Evolutionary conservation across 2,113 vertebrate species (phyloP).

Genomic region (Grantiella picta): DNA sequence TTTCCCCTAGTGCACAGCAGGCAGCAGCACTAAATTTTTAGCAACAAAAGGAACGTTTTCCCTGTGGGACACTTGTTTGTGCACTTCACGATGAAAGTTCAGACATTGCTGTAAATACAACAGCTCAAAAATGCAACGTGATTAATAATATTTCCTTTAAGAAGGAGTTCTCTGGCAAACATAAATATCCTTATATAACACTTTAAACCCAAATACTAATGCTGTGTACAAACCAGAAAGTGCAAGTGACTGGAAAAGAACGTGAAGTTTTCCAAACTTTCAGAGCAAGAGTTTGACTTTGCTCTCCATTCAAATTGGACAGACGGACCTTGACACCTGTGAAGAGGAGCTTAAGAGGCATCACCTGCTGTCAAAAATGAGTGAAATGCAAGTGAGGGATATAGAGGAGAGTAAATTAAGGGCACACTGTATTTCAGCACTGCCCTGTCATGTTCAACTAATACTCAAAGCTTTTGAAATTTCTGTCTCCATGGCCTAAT

Average conservation of each 20-base stretch:
- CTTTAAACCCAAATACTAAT: neutral
- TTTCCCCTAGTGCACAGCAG: neutral
- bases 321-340: neutral
- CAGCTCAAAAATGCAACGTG: neutral
- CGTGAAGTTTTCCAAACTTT: neutral
- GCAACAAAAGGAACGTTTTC: neutral
- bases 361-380: neutral
- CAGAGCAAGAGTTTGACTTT: no score
- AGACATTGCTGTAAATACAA: neutral
- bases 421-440: neutral
- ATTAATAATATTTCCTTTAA: neutral
- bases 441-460: neutral
- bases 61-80: neutral
- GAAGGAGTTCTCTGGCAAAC: neutral
- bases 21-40: neutral
- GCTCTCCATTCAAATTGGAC: rapidly evolving
- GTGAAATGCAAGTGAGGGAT: neutral
- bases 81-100: neutral
- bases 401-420: neutral
- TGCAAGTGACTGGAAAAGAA: neutral
- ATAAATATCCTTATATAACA: neutral
- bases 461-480: neutral
- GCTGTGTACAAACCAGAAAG: neutral
- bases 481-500: neutral
- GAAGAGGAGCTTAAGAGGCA: neutral